These are phyloP conservation scores for Blennius ocellaris DNA, from an alignment of 2,113 vertebrate genomes.

Conservation along the genomic window DNA sequence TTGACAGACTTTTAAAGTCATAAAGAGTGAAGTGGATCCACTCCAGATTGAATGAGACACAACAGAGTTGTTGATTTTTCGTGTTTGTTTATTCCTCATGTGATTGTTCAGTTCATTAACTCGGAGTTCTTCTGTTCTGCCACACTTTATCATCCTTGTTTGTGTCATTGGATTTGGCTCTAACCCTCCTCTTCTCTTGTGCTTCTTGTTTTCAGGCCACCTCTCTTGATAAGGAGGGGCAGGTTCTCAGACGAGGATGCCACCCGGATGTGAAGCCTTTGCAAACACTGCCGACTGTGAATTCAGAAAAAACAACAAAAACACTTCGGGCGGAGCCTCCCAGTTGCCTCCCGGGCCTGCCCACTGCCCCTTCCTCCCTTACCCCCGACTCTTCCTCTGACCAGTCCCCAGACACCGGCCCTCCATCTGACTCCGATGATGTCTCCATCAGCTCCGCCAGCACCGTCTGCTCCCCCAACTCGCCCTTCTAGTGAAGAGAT, in stretches of 20 bases:
- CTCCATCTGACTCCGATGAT: conserved; percentile 74
- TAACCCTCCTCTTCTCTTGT: background rate
- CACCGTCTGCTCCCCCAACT: conserved; percentile 68
- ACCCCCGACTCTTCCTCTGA: conserved; percentile 55
- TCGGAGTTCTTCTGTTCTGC: background rate
- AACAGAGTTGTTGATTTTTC: background rate
- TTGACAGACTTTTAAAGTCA: too few species aligned
- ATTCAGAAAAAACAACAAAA: conserved; percentile 40
- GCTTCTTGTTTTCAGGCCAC: conserved; percentile 86
- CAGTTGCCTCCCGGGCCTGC: conserved; percentile 67
- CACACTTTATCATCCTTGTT: background rate
- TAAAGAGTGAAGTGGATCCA: too few species aligned
- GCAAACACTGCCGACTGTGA: conserved; percentile 42
- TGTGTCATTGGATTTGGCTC: background rate
- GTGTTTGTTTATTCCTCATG: conserved; percentile 3
- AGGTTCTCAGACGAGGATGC: conserved; percentile 99
- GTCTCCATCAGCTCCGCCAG: conserved; percentile 77
- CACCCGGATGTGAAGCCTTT: conserved; percentile 93
- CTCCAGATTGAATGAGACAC: background rate
- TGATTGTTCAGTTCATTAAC: conserved; percentile 8
- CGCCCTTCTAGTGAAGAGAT: conserved; percentile 66
- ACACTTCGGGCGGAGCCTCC: conserved; percentile 52
- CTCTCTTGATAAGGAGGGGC: conserved; percentile 99
- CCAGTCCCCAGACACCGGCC: conserved; percentile 47
- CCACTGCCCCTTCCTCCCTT: conserved; percentile 52